A percentile compares a stretch with the other conserved stretches of the same genome.
Conservation (phyloP, 2,888 invertebrate genomes). For the Dastarcus helophoroides region DNA sequence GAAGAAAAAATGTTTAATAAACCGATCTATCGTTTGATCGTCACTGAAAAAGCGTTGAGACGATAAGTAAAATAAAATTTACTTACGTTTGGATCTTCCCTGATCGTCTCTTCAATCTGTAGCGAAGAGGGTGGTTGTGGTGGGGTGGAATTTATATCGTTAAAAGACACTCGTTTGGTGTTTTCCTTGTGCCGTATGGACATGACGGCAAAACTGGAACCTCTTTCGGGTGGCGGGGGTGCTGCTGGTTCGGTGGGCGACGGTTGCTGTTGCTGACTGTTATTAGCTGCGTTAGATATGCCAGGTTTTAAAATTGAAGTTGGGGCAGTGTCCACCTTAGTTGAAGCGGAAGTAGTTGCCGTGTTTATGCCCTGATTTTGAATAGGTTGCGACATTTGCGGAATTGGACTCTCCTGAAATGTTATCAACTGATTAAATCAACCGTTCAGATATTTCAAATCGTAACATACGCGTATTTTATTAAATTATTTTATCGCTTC, state of each 20-base stretch:
- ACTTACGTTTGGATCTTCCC: conserved; percentile 78
- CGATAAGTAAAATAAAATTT: too few species aligned
- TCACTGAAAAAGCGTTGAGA: too few species aligned
- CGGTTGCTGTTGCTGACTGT: conserved; percentile 18
- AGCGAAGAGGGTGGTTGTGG: conserved; percentile 36
- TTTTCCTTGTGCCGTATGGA: conserved; percentile 42
- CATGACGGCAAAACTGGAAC: conserved; percentile 81
- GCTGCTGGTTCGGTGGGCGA: conserved; percentile 34
- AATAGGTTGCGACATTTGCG: conserved; percentile 31
- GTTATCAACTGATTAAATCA: too few species aligned
- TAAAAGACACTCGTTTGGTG: conserved; percentile 36
- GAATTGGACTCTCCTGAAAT: conserved; percentile 32
- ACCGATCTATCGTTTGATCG: too few species aligned
- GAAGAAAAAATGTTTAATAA: too few species aligned
- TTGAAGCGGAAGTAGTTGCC: conserved; percentile 27
- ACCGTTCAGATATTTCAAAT: too few species aligned
- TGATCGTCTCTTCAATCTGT: conserved; percentile 37
- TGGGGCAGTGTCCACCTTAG: conserved; percentile 29
- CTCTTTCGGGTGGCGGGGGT: conserved; percentile 76
- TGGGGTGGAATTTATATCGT: conserved; percentile 31
- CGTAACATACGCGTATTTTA: too few species aligned
- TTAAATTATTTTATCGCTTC: too few species aligned
- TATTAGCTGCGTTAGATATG: conserved; percentile 13
- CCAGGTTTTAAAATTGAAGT: conserved; percentile 37
- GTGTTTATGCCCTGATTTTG: conserved; percentile 31